Evolutionary conservation across 2,888 invertebrate genomes (phyloP), one percentile per base, ranked within the genome.

Genomic region (Marronus borbonicus): DNA sequence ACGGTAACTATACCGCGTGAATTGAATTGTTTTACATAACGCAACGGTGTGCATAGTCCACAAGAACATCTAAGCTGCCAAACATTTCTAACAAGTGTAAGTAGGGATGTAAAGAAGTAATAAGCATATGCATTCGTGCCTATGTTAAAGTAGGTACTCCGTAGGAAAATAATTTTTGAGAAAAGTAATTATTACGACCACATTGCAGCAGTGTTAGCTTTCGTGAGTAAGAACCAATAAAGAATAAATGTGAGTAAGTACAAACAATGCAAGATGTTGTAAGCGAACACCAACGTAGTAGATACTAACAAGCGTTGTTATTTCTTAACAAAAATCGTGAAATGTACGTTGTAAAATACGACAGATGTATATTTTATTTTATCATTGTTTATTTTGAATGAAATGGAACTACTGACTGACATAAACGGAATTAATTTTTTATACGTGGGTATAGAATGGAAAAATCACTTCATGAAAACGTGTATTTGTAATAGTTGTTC

Each of bases 401-500:
- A 72, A 60, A 58, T 20, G 8, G 14, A 50, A 17, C 28, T 50
- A 20, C 62, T 62, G 31, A 14, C 72, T 72, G 31, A 39, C 36
- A 39, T 20, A 39, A 52, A 72, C 39, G 39, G 39, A 39, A 17
- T 72, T 72, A 58, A 49, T 49, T 44, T 62, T 66, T 44, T 66
- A 14, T 50, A 60, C 24, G 72, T 74, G 44, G 44, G 60, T 62
- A 20, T 62, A 8, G 8, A 55, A 10, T n/a, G 20, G 14, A 62
- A 60, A 74, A 60, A 20, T 4, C n/a, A 58, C 58, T 20, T 39
- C 72, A 58, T 44, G 58, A 55, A 70, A 55, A 55, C 52, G 55
- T 70, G 24, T 55, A 55, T 70, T 39, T 70, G 70, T 58, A 55
- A 14, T 70, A 72, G 58, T 58, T 58, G 39, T 58, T 60, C 50